These are phyloP conservation scores for Diplolepis rosae DNA, from an alignment of 2,888 invertebrate species.

Conservation along the genomic window DNA sequence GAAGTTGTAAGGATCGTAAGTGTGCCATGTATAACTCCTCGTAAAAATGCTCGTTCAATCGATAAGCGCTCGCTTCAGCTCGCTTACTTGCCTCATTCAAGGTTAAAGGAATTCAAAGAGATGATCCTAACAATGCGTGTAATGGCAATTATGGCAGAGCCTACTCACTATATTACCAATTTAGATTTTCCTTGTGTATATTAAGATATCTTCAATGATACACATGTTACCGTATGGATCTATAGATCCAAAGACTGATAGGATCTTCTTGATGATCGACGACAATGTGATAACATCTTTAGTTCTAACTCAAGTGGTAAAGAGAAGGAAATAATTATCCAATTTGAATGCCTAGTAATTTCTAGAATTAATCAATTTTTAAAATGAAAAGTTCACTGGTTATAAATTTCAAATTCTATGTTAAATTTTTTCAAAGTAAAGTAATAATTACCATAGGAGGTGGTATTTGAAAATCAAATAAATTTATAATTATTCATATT, in stretches of 20 bases:
- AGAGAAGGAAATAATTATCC: background rate
- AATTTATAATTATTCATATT: no score
- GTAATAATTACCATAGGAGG: no score
- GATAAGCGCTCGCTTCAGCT: constrained; percentile 42
- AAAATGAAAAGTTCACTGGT: no score
- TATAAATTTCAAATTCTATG: no score
- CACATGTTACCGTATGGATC: background rate
- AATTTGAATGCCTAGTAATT: no score
- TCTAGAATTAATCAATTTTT: no score
- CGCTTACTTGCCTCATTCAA: constrained; percentile 16
- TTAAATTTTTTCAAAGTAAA: no score
- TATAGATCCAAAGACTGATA: background rate
- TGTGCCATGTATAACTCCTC: constrained; percentile 33
- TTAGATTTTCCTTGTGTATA: background rate
- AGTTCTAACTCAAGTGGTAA: background rate
- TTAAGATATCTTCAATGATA: background rate
- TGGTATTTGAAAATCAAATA: no score
- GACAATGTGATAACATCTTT: background rate
- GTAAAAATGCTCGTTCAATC: constrained; percentile 46
- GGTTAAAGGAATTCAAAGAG: constrained; percentile 6
- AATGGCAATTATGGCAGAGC: background rate
- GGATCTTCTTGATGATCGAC: background rate
- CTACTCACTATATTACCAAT: constrained; percentile 7
- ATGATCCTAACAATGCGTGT: constrained; percentile 20
- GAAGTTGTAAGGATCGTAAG: constrained; percentile 50